Evolutionary conservation across 1,140 invertebrate genomes (phyloP).

Genomic region (Bombus confusus): DNA sequence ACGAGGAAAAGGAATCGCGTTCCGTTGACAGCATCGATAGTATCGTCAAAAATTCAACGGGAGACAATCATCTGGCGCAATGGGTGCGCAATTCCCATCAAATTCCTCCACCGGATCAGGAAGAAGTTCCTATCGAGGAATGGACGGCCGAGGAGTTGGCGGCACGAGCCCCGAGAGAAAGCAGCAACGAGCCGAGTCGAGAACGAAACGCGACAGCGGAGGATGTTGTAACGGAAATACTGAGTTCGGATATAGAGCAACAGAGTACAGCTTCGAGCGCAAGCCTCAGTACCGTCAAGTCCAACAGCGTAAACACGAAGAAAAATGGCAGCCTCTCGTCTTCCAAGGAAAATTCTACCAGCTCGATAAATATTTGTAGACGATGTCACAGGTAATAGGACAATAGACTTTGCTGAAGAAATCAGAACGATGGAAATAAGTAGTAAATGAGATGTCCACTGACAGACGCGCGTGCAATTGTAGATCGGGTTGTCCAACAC

Average conservation of each 20-base stretch:
- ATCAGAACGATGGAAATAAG: neutral
- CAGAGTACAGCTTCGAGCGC: constrained; percentile 80
- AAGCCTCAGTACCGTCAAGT: constrained; percentile 80
- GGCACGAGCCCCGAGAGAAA: constrained; percentile 72
- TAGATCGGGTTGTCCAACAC: constrained; percentile 80
- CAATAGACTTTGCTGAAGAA: neutral
- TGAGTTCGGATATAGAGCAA: constrained; percentile 78
- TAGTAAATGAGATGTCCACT: neutral
- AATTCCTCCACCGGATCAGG: constrained; percentile 81
- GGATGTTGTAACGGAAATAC: constrained; percentile 64
- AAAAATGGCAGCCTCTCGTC: constrained; percentile 72
- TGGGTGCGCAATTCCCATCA: constrained; percentile 86
- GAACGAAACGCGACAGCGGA: constrained; percentile 66
- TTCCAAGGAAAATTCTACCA: constrained; percentile 78
- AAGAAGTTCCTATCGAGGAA: constrained; percentile 81
- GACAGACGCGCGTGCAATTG: neutral
- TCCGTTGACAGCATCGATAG: constrained; percentile 75
- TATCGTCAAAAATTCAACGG: constrained; percentile 70
- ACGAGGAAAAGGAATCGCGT: constrained; percentile 84
- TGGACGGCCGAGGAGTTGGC: constrained; percentile 85
- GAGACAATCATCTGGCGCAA: constrained; percentile 85
- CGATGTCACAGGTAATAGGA: constrained; percentile 84
- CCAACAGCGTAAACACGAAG: constrained; percentile 78
- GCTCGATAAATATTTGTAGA: constrained; percentile 85
- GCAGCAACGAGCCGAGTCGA: constrained; percentile 24